phyloP scores from a whole-genome alignment of 2,113 vertebrate genomes.

The Condylura cristata region DNA sequence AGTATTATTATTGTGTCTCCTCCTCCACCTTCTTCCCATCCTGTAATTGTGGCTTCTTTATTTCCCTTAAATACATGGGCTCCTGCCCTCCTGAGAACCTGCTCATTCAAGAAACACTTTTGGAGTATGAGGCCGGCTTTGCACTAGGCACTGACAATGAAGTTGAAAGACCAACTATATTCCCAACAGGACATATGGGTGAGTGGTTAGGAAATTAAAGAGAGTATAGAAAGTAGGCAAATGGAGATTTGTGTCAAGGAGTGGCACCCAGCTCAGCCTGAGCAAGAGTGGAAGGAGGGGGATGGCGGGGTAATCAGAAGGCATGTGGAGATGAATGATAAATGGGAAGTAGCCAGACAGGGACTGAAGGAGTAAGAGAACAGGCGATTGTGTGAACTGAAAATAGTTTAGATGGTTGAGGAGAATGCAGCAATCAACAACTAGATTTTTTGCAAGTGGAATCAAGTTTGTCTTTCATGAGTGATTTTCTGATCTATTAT shows the following conservation, averaged over 20 bases:
- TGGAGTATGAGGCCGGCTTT: not conserved
- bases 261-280: not conserved
- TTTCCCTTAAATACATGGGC: not conserved
- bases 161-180: not conserved
- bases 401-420: not conserved
- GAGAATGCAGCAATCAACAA: not conserved
- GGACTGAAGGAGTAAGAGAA: not conserved
- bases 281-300: not conserved
- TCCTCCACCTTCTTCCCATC: not conserved
- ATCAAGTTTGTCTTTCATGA: not conserved
- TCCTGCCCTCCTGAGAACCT: not conserved
- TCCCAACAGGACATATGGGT: not conserved
- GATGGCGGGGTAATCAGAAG: not conserved
- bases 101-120: not conserved
- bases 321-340: no score
- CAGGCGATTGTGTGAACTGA: not conserved
- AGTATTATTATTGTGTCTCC: not conserved
- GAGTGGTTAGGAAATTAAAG: not conserved
- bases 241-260: not conserved
- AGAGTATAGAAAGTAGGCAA: not conserved
- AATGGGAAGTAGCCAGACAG: not conserved
- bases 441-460: not conserved
- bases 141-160: not conserved
- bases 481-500: not conserved
- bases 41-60: not conserved